Percentiles rank a stretch among this genome's conserved stretches.
phyloP scores from a whole-genome alignment of 2,888 invertebrate species.

The Ypsolopha scabrella region DNA sequence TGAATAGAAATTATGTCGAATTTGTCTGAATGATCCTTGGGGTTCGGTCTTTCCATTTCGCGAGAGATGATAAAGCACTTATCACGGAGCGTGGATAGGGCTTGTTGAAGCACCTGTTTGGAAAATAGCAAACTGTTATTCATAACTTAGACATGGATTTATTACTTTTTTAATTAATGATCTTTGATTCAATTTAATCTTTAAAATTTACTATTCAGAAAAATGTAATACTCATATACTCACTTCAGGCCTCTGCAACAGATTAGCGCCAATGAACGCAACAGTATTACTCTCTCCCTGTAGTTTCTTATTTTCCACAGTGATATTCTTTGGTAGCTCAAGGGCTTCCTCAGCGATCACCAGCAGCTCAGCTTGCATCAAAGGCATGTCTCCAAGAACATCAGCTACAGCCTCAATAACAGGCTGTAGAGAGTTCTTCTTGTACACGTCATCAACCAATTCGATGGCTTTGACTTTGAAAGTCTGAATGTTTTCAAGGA shows the following conservation, averaged over 20 bases:
- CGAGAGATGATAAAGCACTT: slow-evolving; percentile 73
- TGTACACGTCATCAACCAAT: slow-evolving; percentile 61
- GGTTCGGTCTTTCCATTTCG: slow-evolving; percentile 63
- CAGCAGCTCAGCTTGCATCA: slow-evolving; percentile 75
- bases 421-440: slow-evolving; percentile 51
- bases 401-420: slow-evolving; percentile 68
- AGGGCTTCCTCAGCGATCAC: slow-evolving; percentile 64
- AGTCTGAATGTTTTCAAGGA: slow-evolving; percentile 76
- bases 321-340: slow-evolving; percentile 59
- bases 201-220: too few species aligned
- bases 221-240: slow-evolving; percentile 12
- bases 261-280: slow-evolving; percentile 61
- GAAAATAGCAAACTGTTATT: too few species aligned
- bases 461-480: slow-evolving; percentile 74
- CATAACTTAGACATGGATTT: too few species aligned
- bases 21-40: slow-evolving; percentile 41
- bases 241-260: slow-evolving; percentile 62
- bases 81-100: slow-evolving; percentile 60
- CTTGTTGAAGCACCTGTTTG: slow-evolving; percentile 49
- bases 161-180: too few species aligned
- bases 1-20: slow-evolving; percentile 62
- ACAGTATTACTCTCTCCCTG: slow-evolving; percentile 61
- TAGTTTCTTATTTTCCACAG: slow-evolving; percentile 73
- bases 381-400: slow-evolving; percentile 75
- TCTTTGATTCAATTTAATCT: too few species aligned